Conservation (phyloP, 1,140 invertebrate species). For the Mamestra configurata region DNA sequence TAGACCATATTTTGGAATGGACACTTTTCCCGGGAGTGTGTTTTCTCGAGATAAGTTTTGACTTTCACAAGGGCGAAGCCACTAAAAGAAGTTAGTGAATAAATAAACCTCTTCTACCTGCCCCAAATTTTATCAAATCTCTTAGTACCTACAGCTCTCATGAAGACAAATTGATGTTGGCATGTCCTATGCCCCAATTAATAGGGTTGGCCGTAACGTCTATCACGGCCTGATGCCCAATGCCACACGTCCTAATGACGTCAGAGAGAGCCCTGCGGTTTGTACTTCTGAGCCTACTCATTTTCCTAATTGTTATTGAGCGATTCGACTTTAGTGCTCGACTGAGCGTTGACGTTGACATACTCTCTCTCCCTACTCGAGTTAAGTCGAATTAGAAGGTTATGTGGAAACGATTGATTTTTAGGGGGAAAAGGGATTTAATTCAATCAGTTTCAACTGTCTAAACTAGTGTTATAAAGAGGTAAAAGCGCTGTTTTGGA, state of each 20-base stretch:
- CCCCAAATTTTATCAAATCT: background rate
- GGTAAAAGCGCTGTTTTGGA: too few relatives aligned
- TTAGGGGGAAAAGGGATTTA: too few relatives aligned
- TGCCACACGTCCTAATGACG: conserved; percentile 33
- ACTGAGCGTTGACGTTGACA: background rate
- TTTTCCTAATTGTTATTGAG: conserved; percentile 28
- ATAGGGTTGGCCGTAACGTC: conserved; percentile 31
- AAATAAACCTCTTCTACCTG: background rate
- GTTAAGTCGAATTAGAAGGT: background rate
- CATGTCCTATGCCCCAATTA: conserved; percentile 27
- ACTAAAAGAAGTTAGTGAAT: too few relatives aligned
- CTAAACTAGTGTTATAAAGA: too few relatives aligned
- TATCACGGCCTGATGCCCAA: conserved; percentile 31
- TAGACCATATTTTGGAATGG: too few relatives aligned
- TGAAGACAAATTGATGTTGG: conserved; percentile 27
- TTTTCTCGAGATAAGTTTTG: too few relatives aligned
- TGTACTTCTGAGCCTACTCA: conserved; percentile 24
- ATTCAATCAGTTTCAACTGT: too few relatives aligned
- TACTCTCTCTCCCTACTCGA: background rate
- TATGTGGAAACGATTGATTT: too few relatives aligned
- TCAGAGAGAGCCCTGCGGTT: conserved; percentile 24
- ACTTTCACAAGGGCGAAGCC: too few relatives aligned
- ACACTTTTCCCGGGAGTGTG: too few relatives aligned
- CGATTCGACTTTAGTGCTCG: background rate
- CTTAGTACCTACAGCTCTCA: background rate